Conservation (phyloP, 2,888 invertebrate genomes). For the Yponomeuta cagnagella region DNA sequence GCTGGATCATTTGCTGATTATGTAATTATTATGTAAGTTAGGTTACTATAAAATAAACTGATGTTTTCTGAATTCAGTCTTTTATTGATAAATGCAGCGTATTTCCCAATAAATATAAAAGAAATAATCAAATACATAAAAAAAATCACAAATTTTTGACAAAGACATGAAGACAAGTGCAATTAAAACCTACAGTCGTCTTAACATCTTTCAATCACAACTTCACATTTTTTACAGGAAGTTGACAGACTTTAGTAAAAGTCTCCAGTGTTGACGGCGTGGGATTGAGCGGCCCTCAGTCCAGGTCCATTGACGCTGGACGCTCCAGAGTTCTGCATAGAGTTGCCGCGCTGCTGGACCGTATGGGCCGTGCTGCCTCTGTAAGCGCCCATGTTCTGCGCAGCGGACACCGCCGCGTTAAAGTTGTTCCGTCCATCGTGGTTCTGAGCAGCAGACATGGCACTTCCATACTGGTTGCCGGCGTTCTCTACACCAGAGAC, state of each 20-base stretch:
- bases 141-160: neutral
- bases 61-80: constrained; percentile 24
- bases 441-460: constrained; percentile 39
- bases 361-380: constrained; percentile 48
- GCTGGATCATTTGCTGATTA: neutral
- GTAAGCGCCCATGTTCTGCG: constrained; percentile 39
- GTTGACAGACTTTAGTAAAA: constrained; percentile 30
- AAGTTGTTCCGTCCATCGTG: constrained; percentile 32
- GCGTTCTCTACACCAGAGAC: constrained; percentile 38
- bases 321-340: constrained; percentile 47
- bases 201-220: constrained; percentile 35
- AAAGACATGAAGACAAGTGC: constrained; percentile 56
- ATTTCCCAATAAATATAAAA: constrained; percentile 2
- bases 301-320: constrained; percentile 49
- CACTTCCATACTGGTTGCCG: constrained; percentile 31
- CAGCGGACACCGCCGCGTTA: constrained; percentile 31
- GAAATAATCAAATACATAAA: neutral
- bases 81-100: constrained; percentile 33
- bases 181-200: constrained; percentile 39
- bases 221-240: neutral
- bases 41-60: constrained; percentile 18
- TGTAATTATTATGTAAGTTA: neutral
- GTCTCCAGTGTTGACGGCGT: constrained; percentile 47
- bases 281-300: constrained; percentile 48
- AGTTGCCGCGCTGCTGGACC: constrained; percentile 39